Conservation (phyloP, 2,113 vertebrate genomes). For the Gallinago undulata region DNA sequence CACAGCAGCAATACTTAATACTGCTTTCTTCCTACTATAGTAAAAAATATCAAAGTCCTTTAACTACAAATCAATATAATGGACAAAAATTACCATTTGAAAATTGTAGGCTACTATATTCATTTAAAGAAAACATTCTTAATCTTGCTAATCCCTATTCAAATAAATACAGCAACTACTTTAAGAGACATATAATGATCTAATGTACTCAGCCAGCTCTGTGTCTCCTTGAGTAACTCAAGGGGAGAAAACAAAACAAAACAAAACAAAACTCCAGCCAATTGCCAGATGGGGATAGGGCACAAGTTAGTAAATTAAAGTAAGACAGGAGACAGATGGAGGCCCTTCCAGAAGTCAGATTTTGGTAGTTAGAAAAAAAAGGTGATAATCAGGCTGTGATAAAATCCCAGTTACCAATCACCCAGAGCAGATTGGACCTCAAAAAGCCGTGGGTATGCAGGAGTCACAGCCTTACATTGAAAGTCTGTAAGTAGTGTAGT, state of each 20-base stretch:
- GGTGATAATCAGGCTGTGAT: not conserved
- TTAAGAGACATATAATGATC: slow-evolving; percentile 17
- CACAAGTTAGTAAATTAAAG: slow-evolving; percentile 7
- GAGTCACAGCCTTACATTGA: not conserved
- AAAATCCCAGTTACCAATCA: not conserved
- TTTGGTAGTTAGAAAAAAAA: slow-evolving; percentile 3
- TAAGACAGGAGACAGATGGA: not conserved
- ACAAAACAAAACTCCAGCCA: not conserved
- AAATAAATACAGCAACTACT: slow-evolving; percentile 35
- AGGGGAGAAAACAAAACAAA: not conserved
- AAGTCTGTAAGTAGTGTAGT: not conserved
- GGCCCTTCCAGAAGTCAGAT: not conserved
- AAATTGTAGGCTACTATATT: not conserved
- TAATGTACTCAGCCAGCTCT: slow-evolving; percentile 14
- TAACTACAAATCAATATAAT: slow-evolving; percentile 30
- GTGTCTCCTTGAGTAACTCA: slow-evolving; percentile 25
- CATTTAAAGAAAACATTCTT: slow-evolving; percentile 20
- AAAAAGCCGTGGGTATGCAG: not conserved
- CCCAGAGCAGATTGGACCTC: not conserved
- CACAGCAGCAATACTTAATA: not conserved
- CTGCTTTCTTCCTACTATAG: not conserved
- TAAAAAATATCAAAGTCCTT: not conserved
- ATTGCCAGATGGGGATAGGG: not conserved
- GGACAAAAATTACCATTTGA: slow-evolving; percentile 20
- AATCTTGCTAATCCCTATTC: slow-evolving; percentile 31